phyloP scores from a whole-genome alignment of 2,888 invertebrate species.

The Leucozona laternaria region DNA sequence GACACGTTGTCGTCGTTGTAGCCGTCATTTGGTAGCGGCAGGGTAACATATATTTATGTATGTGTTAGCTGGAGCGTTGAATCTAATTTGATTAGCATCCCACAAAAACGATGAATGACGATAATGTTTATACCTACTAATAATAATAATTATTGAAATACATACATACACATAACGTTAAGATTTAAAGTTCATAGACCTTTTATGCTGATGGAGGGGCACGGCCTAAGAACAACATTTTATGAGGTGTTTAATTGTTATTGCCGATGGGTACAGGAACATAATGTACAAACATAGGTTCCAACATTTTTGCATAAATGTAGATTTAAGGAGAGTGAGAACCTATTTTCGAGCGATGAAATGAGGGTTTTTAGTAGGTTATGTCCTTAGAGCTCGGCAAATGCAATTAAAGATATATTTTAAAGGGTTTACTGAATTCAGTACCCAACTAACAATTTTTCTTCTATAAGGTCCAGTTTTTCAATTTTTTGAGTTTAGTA shows the following conservation, averaged over 20 bases:
- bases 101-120: constrained; percentile 11
- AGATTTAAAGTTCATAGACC: constrained; percentile 28
- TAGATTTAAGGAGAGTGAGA: not conserved
- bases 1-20: constrained; percentile 3
- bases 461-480: too few species aligned
- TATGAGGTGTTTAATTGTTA: constrained; percentile 19
- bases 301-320: not conserved
- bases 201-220: not conserved
- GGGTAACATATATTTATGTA: constrained; percentile 3
- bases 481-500: too few species aligned
- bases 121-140: constrained; percentile 32
- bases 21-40: not conserved
- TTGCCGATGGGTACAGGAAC: not conserved
- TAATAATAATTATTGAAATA: constrained; percentile 28
- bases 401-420: too few species aligned
- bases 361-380: too few species aligned
- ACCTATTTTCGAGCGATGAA: not conserved
- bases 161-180: not conserved
- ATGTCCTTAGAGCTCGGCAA: too few species aligned
- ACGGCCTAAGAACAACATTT: not conserved
- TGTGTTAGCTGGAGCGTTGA: constrained; percentile 8
- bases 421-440: too few species aligned
- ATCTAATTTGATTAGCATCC: constrained; percentile 49
- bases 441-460: too few species aligned
- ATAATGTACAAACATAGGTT: not conserved